Percentiles rank a stretch among this genome's conserved stretches.
Evolutionary conservation across 2,113 vertebrate genomes (phyloP).

Genomic region (Dasypus novemcinctus): DNA sequence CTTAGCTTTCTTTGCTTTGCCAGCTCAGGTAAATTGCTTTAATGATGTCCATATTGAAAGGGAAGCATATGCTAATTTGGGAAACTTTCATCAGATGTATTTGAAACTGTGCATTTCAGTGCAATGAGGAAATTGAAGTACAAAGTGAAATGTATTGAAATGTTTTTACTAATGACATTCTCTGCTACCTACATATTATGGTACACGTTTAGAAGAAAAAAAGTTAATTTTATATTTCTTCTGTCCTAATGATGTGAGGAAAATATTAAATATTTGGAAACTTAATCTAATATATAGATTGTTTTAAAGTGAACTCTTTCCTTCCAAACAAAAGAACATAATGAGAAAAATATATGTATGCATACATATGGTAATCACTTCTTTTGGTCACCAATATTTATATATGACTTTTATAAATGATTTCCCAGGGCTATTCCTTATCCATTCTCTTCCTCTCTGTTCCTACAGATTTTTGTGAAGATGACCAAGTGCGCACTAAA

Average conservation of each 20-base stretch:
- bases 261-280: background rate
- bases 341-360: background rate
- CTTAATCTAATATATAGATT: background rate
- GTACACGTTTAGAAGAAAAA: constrained; percentile 35
- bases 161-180: constrained; percentile 48
- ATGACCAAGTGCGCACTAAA: background rate
- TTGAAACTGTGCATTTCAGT: constrained; percentile 49
- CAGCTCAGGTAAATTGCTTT: constrained; percentile 42
- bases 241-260: background rate
- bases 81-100: constrained; percentile 31
- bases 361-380: background rate
- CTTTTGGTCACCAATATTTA: constrained; percentile 4
- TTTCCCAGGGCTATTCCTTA: background rate
- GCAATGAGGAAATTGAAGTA: constrained; percentile 42
- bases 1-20: constrained; percentile 39
- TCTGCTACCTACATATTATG: background rate
- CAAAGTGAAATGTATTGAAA: constrained; percentile 48
- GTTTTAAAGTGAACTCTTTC: constrained; percentile 12
- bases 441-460: constrained; percentile 39
- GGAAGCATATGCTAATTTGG: constrained; percentile 44
- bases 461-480: background rate
- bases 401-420: constrained; percentile 1
- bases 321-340: background rate
- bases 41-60: constrained; percentile 43
- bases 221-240: constrained; percentile 44